Percentiles rank a stretch among this genome's conserved stretches.
Evolutionary conservation across 2,113 vertebrate species (phyloP).

Genomic region (Hirundichthys speculiger): DNA sequence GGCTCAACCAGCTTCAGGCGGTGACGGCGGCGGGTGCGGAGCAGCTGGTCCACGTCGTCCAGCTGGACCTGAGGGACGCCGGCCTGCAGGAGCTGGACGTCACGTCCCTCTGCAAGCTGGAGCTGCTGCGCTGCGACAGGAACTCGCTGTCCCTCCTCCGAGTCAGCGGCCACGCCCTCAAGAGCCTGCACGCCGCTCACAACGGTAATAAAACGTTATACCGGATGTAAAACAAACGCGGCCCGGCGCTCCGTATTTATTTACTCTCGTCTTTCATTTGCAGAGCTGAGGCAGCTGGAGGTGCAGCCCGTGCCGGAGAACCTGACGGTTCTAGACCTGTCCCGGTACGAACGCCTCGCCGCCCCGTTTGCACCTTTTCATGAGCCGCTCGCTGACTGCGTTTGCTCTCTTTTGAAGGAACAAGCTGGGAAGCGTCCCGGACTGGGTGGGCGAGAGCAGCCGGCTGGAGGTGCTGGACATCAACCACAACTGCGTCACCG

Average conservation of each 20-base stretch:
- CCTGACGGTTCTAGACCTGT: conserved; percentile 91
- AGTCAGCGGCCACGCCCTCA: conserved; percentile 87
- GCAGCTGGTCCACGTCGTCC: conserved; percentile 89
- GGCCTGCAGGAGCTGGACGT: conserved; percentile 88
- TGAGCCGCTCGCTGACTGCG: conserved; percentile 8
- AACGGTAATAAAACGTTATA: conserved; percentile 84
- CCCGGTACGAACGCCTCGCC: conserved; percentile 82
- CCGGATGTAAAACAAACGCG: not conserved
- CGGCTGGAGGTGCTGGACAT: conserved; percentile 93
- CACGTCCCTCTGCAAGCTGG: conserved; percentile 85
- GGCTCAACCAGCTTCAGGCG: conserved; percentile 88
- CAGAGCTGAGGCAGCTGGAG: conserved; percentile 90
- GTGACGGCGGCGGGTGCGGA: conserved; percentile 77
- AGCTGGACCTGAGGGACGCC: conserved; percentile 92
- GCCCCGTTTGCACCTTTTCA: conserved; percentile 12
- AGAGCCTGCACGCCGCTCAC: conserved; percentile 87
- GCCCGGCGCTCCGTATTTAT: not conserved
- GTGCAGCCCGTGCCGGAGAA: conserved; percentile 89
- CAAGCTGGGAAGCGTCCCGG: conserved; percentile 86
- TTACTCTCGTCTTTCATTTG: conserved; percentile 26
- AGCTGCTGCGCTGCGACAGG: conserved; percentile 94
- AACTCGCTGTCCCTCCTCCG: conserved; percentile 86
- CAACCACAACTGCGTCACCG: conserved; percentile 88
- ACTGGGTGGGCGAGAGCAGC: conserved; percentile 91
- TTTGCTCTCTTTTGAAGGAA: conserved; percentile 83